Conservation (phyloP, 2,888 invertebrate genomes). For the Strigamia crassipes region DNA sequence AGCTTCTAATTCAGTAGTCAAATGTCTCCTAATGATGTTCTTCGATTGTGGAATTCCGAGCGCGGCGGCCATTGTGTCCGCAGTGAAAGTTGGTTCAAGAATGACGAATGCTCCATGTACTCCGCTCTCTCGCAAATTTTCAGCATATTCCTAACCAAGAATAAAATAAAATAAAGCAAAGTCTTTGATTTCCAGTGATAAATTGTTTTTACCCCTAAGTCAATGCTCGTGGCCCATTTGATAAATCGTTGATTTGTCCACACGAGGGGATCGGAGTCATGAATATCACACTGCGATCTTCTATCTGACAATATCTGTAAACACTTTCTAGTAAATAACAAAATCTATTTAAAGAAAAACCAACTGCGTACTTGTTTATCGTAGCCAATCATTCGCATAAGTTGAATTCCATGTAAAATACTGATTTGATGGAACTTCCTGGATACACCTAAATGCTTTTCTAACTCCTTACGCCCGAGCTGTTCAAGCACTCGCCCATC, state of each 20-base stretch:
- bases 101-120: slow-evolving; percentile 94
- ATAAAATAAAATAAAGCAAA: background rate
- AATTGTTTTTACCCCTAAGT: slow-evolving; percentile 67
- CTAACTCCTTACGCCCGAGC: slow-evolving; percentile 89
- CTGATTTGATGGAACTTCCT: slow-evolving; percentile 94
- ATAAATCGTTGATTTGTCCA: slow-evolving; percentile 96
- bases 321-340: background rate
- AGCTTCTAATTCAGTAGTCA: slow-evolving; percentile 87
- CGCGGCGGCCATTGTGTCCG: slow-evolving; percentile 88
- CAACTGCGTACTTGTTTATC: slow-evolving; percentile 63
- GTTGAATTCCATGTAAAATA: slow-evolving; percentile 89
- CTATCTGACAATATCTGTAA: slow-evolving; percentile 79
- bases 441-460: slow-evolving; percentile 88
- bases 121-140: slow-evolving; percentile 91
- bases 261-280: slow-evolving; percentile 87
- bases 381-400: slow-evolving; percentile 88
- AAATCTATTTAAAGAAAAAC: background rate
- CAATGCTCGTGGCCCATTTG: slow-evolving; percentile 91
- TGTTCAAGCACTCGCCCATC: slow-evolving; percentile 93
- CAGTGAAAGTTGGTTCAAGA: slow-evolving; percentile 89
- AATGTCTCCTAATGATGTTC: slow-evolving; percentile 88
- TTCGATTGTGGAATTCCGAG: slow-evolving; percentile 90
- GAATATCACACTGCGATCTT: slow-evolving; percentile 83
- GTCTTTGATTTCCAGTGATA: background rate
- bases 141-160: slow-evolving; percentile 74